A percentile compares a stretch with the other conserved stretches of the same genome.
phyloP scores from a whole-genome alignment of 2,113 vertebrate species.

The Cygnus atratus region DNA sequence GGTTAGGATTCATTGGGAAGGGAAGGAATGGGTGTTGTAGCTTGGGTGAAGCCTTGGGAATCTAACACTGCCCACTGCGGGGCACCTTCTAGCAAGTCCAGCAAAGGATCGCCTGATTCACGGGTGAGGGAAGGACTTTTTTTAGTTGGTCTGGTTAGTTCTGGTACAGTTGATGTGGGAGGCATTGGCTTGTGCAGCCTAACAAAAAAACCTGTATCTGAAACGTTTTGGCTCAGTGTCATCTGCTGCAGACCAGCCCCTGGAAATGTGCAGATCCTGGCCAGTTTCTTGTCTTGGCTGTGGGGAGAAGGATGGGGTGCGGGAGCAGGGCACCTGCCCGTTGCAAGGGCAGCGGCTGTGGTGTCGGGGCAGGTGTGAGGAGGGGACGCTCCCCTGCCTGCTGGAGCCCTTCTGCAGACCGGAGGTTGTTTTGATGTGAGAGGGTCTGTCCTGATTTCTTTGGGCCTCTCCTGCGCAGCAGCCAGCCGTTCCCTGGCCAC shows the following conservation, averaged over 20 bases:
- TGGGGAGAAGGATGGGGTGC: background rate
- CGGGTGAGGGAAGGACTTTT: background rate
- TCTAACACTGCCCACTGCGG: background rate
- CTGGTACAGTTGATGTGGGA: background rate
- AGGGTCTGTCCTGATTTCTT: background rate
- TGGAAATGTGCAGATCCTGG: background rate
- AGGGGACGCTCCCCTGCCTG: background rate
- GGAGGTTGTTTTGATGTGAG: rapidly evolving
- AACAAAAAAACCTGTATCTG: background rate
- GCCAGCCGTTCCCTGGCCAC: background rate
- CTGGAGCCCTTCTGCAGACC: background rate
- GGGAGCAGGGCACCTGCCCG: background rate
- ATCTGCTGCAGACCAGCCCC: background rate
- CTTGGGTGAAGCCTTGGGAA: background rate
- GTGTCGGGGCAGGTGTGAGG: background rate
- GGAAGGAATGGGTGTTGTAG: background rate
- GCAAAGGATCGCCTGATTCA: background rate
- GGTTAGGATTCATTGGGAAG: background rate
- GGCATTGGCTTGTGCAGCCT: background rate
- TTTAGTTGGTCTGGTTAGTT: background rate
- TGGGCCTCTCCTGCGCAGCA: background rate
- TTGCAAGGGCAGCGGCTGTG: background rate
- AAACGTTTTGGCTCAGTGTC: background rate
- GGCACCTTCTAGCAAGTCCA: background rate
- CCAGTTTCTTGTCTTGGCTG: background rate